Percentiles rank a stretch among this genome's conserved stretches.
phyloP scores from a whole-genome alignment of 2,797 vertebrate genomes.

The Nannoperca australis region DNA sequence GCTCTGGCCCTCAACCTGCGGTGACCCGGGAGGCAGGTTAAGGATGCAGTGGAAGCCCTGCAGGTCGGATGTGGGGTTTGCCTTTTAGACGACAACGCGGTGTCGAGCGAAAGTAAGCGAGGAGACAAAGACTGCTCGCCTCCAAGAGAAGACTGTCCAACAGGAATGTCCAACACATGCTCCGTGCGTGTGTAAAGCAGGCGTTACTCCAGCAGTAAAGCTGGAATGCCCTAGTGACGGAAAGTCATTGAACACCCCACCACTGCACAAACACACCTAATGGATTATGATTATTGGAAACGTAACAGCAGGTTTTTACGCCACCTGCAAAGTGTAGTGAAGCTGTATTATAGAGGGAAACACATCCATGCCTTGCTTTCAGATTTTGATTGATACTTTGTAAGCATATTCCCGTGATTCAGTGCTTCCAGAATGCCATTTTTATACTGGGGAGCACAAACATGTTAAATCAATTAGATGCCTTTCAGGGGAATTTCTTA shows the following conservation, averaged over 20 bases:
- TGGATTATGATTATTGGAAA: constrained; percentile 37
- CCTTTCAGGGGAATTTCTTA: constrained; percentile 61
- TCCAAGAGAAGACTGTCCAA: constrained; percentile 25
- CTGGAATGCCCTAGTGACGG: constrained; percentile 35
- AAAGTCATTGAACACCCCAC: constrained; percentile 33
- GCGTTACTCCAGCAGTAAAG: constrained; percentile 44
- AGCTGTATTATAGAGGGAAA: constrained; percentile 10
- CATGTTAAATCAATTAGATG: constrained; percentile 58
- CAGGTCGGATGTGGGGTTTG: constrained; percentile 42
- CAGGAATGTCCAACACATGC: constrained; percentile 25
- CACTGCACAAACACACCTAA: constrained; percentile 32
- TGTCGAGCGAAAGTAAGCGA: not conserved
- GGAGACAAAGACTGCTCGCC: constrained; percentile 42
- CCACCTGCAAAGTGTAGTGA: constrained; percentile 31
- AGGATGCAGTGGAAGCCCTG: constrained; percentile 32
- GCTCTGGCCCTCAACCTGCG: constrained; percentile 90
- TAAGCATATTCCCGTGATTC: constrained; percentile 41
- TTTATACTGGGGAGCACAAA: constrained; percentile 53
- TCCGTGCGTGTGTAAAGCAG: constrained; percentile 38
- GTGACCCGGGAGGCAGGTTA: constrained; percentile 80
- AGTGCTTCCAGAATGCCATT: constrained; percentile 64
- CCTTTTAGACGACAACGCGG: constrained; percentile 40
- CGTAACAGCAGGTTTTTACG: constrained; percentile 22
- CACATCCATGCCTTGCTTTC: constrained; percentile 63
- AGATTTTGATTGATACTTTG: constrained; percentile 31